These are phyloP conservation scores for Ammodytes dubius DNA, from an alignment of 2,113 vertebrate species.

Conservation along the genomic window DNA sequence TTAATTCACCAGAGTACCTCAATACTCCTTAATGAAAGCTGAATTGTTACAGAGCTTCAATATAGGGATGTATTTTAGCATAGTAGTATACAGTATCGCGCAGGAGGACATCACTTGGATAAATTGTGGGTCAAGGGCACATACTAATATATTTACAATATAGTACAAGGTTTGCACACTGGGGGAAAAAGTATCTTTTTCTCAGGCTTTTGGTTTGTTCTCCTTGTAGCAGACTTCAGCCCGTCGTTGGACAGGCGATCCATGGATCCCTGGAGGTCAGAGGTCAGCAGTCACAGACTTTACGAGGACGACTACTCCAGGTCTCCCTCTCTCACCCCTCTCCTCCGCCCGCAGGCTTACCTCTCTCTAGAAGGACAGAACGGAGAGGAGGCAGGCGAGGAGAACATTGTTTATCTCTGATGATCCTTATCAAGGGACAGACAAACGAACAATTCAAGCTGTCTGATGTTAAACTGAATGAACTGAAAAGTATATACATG, in stretches of 20 bases:
- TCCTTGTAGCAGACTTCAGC: slow-evolving; percentile 60
- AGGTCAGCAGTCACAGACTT: slow-evolving; percentile 61
- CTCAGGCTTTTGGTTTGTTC: slow-evolving; percentile 6
- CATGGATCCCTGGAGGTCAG: slow-evolving; percentile 64
- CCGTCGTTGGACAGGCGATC: slow-evolving; percentile 44
- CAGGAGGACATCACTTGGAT: not conserved
- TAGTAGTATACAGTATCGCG: no score
- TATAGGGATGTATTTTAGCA: no score
- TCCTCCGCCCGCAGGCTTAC: slow-evolving; percentile 75
- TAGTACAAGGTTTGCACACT: not conserved
- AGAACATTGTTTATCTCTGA: slow-evolving; percentile 83
- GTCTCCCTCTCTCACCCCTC: slow-evolving; percentile 72
- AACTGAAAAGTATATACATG: slow-evolving; percentile 22
- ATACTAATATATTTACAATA: not conserved
- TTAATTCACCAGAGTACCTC: no score
- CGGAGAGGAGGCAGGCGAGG: slow-evolving; percentile 75
- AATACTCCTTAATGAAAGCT: not conserved
- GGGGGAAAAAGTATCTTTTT: not conserved
- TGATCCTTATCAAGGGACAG: not conserved
- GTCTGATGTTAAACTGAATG: slow-evolving; percentile 51
- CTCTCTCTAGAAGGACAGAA: slow-evolving; percentile 77
- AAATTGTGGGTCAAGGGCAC: not conserved
- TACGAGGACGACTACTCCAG: slow-evolving; percentile 64
- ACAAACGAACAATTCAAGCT: slow-evolving; percentile 13
- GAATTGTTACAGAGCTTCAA: not conserved